These are phyloP conservation scores for Shinisaurus crocodilurus DNA, from an alignment of 2,113 vertebrate genomes.

Conservation along the genomic window DNA sequence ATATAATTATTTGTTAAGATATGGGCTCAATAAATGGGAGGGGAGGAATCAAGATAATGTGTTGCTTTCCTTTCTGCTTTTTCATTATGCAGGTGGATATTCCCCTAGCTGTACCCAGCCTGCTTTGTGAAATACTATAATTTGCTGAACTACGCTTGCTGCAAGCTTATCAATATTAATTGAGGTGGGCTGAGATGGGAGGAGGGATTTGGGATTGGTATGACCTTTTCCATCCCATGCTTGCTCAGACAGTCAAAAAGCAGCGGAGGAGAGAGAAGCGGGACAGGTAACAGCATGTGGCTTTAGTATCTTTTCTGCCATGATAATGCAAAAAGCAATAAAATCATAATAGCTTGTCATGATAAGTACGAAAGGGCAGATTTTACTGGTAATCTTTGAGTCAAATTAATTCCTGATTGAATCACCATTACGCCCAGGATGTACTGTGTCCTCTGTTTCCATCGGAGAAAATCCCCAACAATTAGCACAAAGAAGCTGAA, in stretches of 20 bases:
- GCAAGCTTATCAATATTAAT: constrained; percentile 76
- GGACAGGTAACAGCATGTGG: constrained; percentile 71
- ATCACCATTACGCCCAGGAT: constrained; percentile 18
- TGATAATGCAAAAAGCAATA: constrained; percentile 44
- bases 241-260: constrained; percentile 70
- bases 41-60: neutral
- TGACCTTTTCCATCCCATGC: constrained; percentile 69
- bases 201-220: constrained; percentile 67
- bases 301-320: constrained; percentile 65
- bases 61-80: constrained; percentile 16
- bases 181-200: constrained; percentile 57
- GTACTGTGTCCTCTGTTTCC: constrained; percentile 49
- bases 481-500: constrained; percentile 48
- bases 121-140: constrained; percentile 52
- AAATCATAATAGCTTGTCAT: constrained; percentile 46
- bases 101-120: constrained; percentile 19
- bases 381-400: constrained; percentile 44
- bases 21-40: neutral
- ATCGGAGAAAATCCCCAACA: constrained; percentile 1
- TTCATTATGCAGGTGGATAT: constrained; percentile 27
- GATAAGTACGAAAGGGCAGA: constrained; percentile 36
- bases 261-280: constrained; percentile 71
- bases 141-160: constrained; percentile 60
- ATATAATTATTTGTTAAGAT: neutral
- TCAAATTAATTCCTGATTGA: constrained; percentile 40